Conservation (phyloP, 2,113 vertebrate species). For the Antennarius striatus region DNA sequence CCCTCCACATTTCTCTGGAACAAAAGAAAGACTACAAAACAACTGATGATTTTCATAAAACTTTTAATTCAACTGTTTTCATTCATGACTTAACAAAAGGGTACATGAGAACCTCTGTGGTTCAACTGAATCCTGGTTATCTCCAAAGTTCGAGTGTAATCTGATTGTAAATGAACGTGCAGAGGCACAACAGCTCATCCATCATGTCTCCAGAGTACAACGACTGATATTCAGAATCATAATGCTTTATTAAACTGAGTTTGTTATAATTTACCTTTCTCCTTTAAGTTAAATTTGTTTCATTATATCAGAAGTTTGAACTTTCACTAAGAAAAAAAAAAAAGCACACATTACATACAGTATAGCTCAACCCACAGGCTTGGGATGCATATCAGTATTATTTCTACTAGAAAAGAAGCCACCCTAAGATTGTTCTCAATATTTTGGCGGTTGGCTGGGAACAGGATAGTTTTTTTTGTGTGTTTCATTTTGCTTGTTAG, state of each 20-base stretch:
- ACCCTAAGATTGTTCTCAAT: constrained; percentile 75
- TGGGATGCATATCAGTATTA: constrained; percentile 81
- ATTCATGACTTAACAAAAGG: constrained; percentile 85
- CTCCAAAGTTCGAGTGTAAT: constrained; percentile 67
- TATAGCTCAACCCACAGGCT: constrained; percentile 79
- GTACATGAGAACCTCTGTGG: constrained; percentile 75
- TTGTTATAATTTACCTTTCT: constrained; percentile 43
- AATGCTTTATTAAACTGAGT: constrained; percentile 10
- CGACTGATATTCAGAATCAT: constrained; percentile 59
- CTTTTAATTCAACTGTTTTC: constrained; percentile 82
- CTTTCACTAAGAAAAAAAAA: constrained; percentile 73
- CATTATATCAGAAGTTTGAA: constrained; percentile 70
- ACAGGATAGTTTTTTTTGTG: constrained; percentile 57
- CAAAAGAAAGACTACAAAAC: constrained; percentile 8
- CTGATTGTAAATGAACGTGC: constrained; percentile 71
- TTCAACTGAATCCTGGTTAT: constrained; percentile 72
- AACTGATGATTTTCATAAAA: constrained; percentile 80
- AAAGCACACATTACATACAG: constrained; percentile 82
- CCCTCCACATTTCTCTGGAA: not conserved
- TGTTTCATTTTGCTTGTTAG: constrained; percentile 70
- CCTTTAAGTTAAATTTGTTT: constrained; percentile 68
- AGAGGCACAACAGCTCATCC: constrained; percentile 70
- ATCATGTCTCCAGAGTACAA: constrained; percentile 59
- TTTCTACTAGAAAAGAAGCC: constrained; percentile 77
- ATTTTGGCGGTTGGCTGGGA: constrained; percentile 75